These are phyloP conservation scores for Crocallis elinguaria DNA, from an alignment of 2,888 invertebrate genomes.

Conservation along the genomic window DNA sequence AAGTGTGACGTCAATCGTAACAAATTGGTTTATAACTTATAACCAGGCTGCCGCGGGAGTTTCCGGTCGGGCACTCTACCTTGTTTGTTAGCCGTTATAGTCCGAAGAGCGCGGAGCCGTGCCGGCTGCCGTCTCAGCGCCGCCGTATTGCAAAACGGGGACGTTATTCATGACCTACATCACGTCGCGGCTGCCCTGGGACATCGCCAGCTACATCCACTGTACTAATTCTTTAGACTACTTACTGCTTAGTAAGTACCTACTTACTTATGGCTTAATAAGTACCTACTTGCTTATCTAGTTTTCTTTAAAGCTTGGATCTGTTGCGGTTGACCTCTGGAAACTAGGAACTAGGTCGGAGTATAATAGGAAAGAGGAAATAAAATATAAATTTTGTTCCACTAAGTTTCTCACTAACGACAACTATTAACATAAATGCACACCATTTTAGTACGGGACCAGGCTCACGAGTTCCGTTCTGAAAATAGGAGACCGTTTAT, in stretches of 20 bases:
- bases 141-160: slow-evolving; percentile 59
- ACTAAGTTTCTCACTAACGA: slow-evolving; percentile 18
- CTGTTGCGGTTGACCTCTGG: slow-evolving; percentile 11
- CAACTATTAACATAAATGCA: slow-evolving; percentile 27
- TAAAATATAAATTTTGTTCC: slow-evolving; percentile 19
- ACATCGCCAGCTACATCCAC: slow-evolving; percentile 66
- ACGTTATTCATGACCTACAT: slow-evolving; percentile 79
- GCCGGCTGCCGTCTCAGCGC: slow-evolving; percentile 37
- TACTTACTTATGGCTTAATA: too few relatives aligned
- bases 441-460: slow-evolving; percentile 20
- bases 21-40: slow-evolving; percentile 56
- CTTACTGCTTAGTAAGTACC: too few relatives aligned
- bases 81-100: slow-evolving; percentile 33
- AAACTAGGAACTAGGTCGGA: slow-evolving; percentile 27
- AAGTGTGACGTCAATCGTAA: slow-evolving; percentile 49
- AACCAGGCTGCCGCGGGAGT: slow-evolving; percentile 40
- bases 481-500: slow-evolving; percentile 11
- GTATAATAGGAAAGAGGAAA: slow-evolving; percentile 21
- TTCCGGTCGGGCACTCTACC: slow-evolving; percentile 46
- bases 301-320: slow-evolving; percentile 30
- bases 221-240: slow-evolving; percentile 43
- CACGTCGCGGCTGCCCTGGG: slow-evolving; percentile 66
- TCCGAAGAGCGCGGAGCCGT: slow-evolving; percentile 14
- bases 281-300: too few relatives aligned
- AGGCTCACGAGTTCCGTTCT: slow-evolving; percentile 8